These are phyloP conservation scores for Nasonia longicornis DNA, from an alignment of 1,140 invertebrate genomes.

Conservation along the genomic window DNA sequence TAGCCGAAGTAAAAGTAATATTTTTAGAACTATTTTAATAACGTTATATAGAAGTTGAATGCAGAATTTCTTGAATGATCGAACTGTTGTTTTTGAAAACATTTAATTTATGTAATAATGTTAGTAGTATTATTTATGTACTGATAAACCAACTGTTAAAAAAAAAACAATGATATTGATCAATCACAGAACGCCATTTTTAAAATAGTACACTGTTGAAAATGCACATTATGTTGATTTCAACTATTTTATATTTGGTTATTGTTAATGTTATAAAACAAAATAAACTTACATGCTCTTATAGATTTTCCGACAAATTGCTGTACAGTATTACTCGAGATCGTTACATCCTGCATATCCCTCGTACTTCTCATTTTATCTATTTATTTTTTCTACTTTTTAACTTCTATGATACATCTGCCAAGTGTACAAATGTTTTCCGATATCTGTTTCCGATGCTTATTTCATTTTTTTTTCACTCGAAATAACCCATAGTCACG, in stretches of 20 bases:
- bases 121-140: constrained; percentile 28
- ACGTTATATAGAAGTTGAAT: background rate
- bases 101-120: background rate
- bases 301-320: constrained; percentile 1
- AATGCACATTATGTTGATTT: background rate
- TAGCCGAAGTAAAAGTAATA: background rate
- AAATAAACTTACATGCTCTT: constrained; percentile 1
- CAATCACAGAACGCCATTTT: background rate
- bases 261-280: constrained; percentile 1
- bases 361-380: background rate
- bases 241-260: constrained; percentile 1
- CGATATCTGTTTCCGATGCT: no score
- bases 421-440: no score
- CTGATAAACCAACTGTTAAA: constrained; percentile 20
- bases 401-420: no score
- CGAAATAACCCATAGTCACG: constrained; percentile 34
- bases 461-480: no score
- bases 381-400: no score
- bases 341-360: background rate
- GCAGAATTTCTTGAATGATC: background rate
- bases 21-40: background rate
- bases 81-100: background rate
- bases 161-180: background rate
- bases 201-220: constrained; percentile 4
- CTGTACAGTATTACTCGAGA: background rate